Percentiles rank a stretch among this genome's conserved stretches.
phyloP scores from a whole-genome alignment of 1,140 invertebrate genomes.

The Anastatus disparis region DNA sequence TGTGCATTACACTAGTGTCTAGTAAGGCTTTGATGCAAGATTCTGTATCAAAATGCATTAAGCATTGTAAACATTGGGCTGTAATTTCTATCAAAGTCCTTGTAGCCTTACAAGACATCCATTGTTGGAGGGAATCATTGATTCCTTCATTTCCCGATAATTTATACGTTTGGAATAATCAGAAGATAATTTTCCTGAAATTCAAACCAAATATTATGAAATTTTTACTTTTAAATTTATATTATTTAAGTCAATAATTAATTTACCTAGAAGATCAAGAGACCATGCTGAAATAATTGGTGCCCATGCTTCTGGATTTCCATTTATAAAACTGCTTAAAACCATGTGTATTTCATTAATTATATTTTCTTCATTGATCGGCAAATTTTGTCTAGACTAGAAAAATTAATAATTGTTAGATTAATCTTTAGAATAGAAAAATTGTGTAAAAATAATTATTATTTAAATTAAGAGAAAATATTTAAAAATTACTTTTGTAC shows the following conservation, averaged over 20 bases:
- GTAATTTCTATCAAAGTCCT: slow-evolving; percentile 81
- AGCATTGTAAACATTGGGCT: slow-evolving; percentile 80
- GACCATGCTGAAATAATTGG: slow-evolving; percentile 86
- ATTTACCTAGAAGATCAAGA: slow-evolving; percentile 80
- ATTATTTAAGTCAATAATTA: neutral
- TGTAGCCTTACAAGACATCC: slow-evolving; percentile 84
- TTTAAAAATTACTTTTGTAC: no score
- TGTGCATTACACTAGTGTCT: slow-evolving; percentile 81
- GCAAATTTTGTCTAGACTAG: slow-evolving; percentile 54
- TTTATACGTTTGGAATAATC: slow-evolving; percentile 71
- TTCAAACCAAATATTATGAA: neutral
- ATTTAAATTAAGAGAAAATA: no score
- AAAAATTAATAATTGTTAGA: no score
- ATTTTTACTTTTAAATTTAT: no score
- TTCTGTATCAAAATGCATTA: slow-evolving; percentile 77
- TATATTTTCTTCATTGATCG: slow-evolving; percentile 67
- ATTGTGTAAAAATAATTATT: no score
- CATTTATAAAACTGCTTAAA: slow-evolving; percentile 74
- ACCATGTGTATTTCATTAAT: slow-evolving; percentile 74
- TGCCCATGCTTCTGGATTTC: slow-evolving; percentile 80
- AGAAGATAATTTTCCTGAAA: slow-evolving; percentile 70
- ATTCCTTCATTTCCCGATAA: slow-evolving; percentile 69
- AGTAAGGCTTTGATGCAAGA: slow-evolving; percentile 82
- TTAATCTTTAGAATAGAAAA: no score
- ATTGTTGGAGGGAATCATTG: slow-evolving; percentile 79